A percentile compares a stretch with the other conserved stretches of the same genome.
phyloP scores from a whole-genome alignment of 2,888 invertebrate species.

The Plemyria rubiginata region DNA sequence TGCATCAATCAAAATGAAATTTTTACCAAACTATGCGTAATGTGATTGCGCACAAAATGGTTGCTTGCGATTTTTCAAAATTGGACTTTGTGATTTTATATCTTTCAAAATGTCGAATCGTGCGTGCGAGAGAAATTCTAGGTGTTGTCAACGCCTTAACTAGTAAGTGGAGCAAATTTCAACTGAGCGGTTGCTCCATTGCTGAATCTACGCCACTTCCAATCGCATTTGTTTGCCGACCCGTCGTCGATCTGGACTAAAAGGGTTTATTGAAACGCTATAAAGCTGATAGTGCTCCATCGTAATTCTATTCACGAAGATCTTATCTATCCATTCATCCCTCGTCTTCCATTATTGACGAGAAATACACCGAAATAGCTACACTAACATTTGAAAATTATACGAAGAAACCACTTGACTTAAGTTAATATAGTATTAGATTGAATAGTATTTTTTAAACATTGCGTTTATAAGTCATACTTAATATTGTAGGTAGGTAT shows the following conservation, averaged over 20 bases:
- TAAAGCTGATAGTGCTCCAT: slow-evolving; percentile 24
- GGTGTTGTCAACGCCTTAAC: too few relatives aligned
- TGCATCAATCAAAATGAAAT: too few relatives aligned
- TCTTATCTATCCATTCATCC: slow-evolving; percentile 22
- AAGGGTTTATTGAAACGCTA: slow-evolving; percentile 31
- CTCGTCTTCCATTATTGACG: slow-evolving; percentile 24
- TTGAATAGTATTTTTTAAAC: too few relatives aligned
- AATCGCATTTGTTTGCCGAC: slow-evolving; percentile 32
- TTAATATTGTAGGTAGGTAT: too few relatives aligned
- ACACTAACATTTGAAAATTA: not conserved
- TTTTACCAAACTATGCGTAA: too few relatives aligned
- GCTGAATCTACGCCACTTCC: slow-evolving; percentile 25
- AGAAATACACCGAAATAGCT: slow-evolving; percentile 14
- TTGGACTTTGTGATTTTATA: too few relatives aligned
- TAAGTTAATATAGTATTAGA: too few relatives aligned
- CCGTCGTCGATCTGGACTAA: slow-evolving; percentile 23
- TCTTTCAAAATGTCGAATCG: too few relatives aligned
- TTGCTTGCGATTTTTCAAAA: too few relatives aligned
- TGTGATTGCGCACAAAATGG: too few relatives aligned
- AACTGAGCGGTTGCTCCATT: slow-evolving; percentile 27
- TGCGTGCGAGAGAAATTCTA: too few relatives aligned
- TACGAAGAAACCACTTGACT: not conserved
- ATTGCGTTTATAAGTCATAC: too few relatives aligned
- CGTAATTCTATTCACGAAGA: slow-evolving; percentile 31
- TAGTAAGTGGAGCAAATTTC: slow-evolving; percentile 24